Base-by-base conservation (phyloP, 2,888 invertebrate species). In the Lycaena phlaeas region DNA sequence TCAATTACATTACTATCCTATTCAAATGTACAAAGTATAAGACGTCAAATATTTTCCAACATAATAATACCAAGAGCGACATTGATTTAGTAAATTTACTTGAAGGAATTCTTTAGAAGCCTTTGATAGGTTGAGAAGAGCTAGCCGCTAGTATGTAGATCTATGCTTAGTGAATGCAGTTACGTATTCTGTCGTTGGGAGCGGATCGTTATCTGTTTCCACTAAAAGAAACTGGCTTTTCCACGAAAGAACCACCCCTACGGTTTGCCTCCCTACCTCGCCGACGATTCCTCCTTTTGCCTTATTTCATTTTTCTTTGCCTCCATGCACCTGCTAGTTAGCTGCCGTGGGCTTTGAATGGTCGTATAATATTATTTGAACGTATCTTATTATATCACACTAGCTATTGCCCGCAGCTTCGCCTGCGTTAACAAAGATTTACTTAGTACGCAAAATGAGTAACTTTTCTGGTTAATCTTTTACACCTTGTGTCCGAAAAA, bases 201-300 rank as follows among this genome's bases (percentile, higher is more conserved):
- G 68, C 63, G 79, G 81, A 82, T 84, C 82, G 82, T 84, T 82
- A 84, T 82, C 84, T 82, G 78, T 82, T 82, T 79, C 79, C 72
- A 84, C 74, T 78, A 76, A 84, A 82, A 79, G 74, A 81, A 81
- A 79, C 82, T 79, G 79, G 69, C 76, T 81, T 79, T 75, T 74
- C 74, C 64, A 68, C 71, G 74, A 77, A 77, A 72, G 76, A 78
- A 72, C 73, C 77, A 64, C 79, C 78, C 76, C 68, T 57, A 56
- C 65, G 67, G 64, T 67, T 60, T 64, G 52, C 54, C 63, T 55
- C 58, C 68, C 66, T 66, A 66, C 59, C 62, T 61, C 66, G 46
- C 68, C 57, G 63, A 56, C 51, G 59, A 56, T 64, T 74, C 73
- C 62, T 74, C 65, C 66, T 79, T 81, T 82, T 77, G 64, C 67